phyloP scores from a whole-genome alignment of 2,113 vertebrate species.

The Leptocoma aspasia region DNA sequence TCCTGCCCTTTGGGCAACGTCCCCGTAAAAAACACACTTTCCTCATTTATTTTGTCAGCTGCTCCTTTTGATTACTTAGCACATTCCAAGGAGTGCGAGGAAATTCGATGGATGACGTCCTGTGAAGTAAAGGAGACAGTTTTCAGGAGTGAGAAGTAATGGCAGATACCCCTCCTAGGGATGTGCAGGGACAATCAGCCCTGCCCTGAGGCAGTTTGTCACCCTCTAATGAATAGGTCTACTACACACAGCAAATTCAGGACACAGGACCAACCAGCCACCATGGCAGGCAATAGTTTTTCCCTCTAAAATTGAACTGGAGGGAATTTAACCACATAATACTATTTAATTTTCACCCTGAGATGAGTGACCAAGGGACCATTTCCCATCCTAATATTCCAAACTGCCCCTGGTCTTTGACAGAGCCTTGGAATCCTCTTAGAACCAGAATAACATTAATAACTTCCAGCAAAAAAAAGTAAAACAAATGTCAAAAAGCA shows the following conservation, averaged over 20 bases:
- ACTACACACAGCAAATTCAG: not conserved
- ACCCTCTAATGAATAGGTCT: not conserved
- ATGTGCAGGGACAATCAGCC: not conserved
- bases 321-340: not conserved
- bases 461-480: not conserved
- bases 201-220: not conserved
- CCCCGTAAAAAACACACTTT: not conserved
- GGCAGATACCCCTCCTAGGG: not conserved
- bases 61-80: slow-evolving; percentile 43
- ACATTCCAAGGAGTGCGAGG: not conserved
- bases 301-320: not conserved
- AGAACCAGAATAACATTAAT: rapidly evolving
- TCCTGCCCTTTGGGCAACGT: not conserved
- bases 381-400: not conserved
- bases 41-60: slow-evolving; percentile 60
- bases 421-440: not conserved
- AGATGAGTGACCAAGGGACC: not conserved
- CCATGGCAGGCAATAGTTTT: not conserved
- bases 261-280: not conserved
- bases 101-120: not conserved
- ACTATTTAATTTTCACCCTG: not conserved
- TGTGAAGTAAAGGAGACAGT: not conserved
- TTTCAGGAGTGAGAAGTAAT: not conserved
- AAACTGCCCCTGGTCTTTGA: not conserved
- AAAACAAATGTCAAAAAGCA: not conserved